Percentiles rank a stretch among this genome's conserved stretches.
Evolutionary conservation across 2,797 vertebrate species (phyloP).

Genomic region (Gymnodraco acuticeps): DNA sequence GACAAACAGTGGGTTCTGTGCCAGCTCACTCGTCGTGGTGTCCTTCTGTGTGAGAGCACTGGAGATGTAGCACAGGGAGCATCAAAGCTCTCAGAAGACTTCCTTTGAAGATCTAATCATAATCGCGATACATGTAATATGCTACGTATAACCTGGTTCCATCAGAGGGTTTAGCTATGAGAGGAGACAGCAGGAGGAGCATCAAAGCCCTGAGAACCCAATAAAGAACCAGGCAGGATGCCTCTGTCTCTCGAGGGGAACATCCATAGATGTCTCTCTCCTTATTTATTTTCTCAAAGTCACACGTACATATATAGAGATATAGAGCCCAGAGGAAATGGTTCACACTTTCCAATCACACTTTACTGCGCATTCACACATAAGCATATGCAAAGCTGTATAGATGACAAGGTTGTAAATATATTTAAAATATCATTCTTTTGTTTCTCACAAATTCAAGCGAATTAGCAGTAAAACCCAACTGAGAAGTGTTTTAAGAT

Average conservation of each 20-base stretch:
- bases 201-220: slow-evolving; percentile 36
- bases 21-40: slow-evolving; percentile 16
- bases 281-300: background rate
- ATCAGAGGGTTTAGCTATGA: slow-evolving; percentile 33
- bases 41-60: slow-evolving; percentile 15
- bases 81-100: slow-evolving; percentile 24
- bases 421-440: background rate
- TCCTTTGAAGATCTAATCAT: slow-evolving; percentile 36
- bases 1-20: slow-evolving; percentile 24
- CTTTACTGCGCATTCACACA: background rate
- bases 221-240: slow-evolving; percentile 25
- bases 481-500: slow-evolving; percentile 9
- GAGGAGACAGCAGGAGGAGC: slow-evolving; percentile 35
- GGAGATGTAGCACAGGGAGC: slow-evolving; percentile 3
- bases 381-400: no score
- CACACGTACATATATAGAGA: background rate
- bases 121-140: slow-evolving; percentile 9
- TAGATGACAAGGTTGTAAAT: no score
- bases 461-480: slow-evolving; percentile 1
- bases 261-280: slow-evolving; percentile 35
- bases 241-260: background rate
- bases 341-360: no score
- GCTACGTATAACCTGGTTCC: slow-evolving; percentile 1
- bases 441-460: background rate
- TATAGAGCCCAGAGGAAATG: background rate